Conservation (phyloP, 2,113 vertebrate species). For the Aleadryas rufinucha region DNA sequence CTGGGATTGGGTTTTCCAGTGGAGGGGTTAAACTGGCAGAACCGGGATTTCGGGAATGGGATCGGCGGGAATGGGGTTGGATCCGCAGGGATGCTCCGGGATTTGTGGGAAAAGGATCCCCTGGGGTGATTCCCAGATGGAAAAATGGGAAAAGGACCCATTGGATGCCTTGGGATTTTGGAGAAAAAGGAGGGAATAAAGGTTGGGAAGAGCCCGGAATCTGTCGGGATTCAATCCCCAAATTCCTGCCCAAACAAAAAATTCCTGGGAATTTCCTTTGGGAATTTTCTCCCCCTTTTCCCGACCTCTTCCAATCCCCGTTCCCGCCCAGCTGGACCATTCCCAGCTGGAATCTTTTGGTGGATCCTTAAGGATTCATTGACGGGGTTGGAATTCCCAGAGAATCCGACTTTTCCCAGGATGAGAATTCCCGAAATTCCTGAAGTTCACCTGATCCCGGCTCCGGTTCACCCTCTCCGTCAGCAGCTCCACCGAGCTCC, state of each 20-base stretch:
- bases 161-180: background rate
- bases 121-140: background rate
- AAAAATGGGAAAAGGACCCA: background rate
- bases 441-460: slow-evolving; percentile 82
- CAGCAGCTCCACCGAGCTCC: slow-evolving; percentile 82
- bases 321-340: background rate
- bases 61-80: background rate
- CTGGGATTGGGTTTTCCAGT: background rate
- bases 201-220: background rate
- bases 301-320: no score
- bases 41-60: background rate
- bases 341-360: background rate
- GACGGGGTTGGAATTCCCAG: background rate
- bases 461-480: slow-evolving; percentile 83
- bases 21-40: background rate
- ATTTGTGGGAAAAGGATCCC: background rate
- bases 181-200: background rate
- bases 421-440: background rate
- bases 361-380: background rate
- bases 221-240: background rate
- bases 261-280: background rate
- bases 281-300: background rate
- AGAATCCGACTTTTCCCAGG: no score
- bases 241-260: background rate
- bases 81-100: background rate